These are phyloP conservation scores for Conus betulinus DNA, from an alignment of 1,140 invertebrate genomes.

Conservation along the genomic window DNA sequence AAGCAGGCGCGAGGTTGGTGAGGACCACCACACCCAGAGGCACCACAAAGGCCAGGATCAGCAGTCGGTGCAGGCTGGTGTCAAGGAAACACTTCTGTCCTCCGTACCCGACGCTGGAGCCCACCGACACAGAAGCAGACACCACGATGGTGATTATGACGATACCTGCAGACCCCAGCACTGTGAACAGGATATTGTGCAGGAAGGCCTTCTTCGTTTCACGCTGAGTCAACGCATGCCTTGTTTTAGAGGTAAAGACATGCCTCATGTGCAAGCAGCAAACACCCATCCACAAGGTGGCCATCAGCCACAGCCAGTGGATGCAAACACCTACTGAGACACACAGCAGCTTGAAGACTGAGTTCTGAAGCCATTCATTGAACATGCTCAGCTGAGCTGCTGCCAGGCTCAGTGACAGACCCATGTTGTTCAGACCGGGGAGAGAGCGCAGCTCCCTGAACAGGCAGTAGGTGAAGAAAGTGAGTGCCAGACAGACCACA, in stretches of 20 bases:
- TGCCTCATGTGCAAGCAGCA: neutral
- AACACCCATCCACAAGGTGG: no score
- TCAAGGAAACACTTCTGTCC: neutral
- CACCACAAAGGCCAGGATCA: neutral
- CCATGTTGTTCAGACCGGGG: conserved; percentile 36
- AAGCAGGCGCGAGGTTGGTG: neutral
- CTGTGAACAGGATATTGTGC: neutral
- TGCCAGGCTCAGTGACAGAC: neutral
- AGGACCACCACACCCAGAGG: neutral
- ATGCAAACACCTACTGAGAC: no score
- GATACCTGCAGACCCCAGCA: neutral
- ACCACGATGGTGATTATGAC: neutral
- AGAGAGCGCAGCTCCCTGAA: conserved; percentile 70
- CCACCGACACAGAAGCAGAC: neutral
- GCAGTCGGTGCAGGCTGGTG: neutral
- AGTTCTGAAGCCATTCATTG: neutral
- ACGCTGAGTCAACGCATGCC: neutral
- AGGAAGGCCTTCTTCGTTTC: neutral
- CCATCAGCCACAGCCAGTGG: no score
- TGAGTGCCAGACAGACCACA: no score
- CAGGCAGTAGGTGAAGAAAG: no score
- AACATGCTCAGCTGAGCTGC: neutral
- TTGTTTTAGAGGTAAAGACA: neutral
- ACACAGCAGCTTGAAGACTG: no score
- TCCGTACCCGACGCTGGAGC: conserved; percentile 25